Conservation (phyloP, 2,113 vertebrate genomes). For the Cathartes aura region DNA sequence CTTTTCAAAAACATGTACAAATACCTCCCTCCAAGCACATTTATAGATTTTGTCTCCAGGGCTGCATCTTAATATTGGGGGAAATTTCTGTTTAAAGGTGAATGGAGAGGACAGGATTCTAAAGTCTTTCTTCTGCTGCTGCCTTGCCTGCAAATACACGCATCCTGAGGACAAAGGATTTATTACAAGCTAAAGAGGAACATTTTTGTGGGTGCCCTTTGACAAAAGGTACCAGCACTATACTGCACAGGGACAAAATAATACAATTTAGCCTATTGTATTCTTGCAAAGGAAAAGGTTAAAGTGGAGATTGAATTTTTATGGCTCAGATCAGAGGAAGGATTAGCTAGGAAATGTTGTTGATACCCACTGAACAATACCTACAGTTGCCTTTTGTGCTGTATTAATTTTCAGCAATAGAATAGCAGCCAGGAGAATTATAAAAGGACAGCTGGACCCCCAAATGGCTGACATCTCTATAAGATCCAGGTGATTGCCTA, state of each 20-base stretch:
- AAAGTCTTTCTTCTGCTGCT: background rate
- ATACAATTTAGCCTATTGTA: conserved; percentile 35
- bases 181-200: conserved; percentile 19
- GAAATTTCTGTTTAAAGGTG: background rate
- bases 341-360: background rate
- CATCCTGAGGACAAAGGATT: background rate
- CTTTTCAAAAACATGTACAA: background rate
- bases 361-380: background rate
- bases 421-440: background rate
- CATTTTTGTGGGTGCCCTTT: conserved; percentile 23
- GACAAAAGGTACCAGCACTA: background rate
- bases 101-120: background rate
- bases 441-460: background rate
- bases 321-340: background rate
- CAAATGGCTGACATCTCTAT: background rate
- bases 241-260: background rate
- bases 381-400: background rate
- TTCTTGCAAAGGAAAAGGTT: conserved; percentile 2
- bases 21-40: background rate
- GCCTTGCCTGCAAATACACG: background rate
- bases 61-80: background rate
- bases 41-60: background rate
- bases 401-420: background rate
- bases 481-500: background rate
- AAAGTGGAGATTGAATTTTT: background rate